Evolutionary conservation across 1,140 invertebrate species (phyloP).

Genomic region (Agrypnia vestita): DNA sequence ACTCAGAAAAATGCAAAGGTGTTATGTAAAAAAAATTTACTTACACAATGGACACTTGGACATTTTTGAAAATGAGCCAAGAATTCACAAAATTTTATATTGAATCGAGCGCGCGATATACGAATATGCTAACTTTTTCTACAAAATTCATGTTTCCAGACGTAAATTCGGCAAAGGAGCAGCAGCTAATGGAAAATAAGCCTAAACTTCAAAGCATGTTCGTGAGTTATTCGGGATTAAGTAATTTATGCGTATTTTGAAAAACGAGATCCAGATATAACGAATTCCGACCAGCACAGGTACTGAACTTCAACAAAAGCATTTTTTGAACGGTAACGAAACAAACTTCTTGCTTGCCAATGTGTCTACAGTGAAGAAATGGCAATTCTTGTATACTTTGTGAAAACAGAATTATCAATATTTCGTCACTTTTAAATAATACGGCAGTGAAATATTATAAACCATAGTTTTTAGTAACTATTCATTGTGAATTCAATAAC

Average conservation of each 20-base stretch:
- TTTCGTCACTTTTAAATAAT: too few relatives aligned
- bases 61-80: too few relatives aligned
- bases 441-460: too few relatives aligned
- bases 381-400: too few relatives aligned
- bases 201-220: conserved; percentile 17
- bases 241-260: conserved; percentile 49
- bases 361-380: not conserved
- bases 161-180: conserved; percentile 32
- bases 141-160: not conserved
- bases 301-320: conserved; percentile 32
- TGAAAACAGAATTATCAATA: too few relatives aligned
- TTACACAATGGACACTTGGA: too few relatives aligned
- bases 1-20: too few relatives aligned
- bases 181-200: not conserved
- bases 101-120: not conserved
- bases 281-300: conserved; percentile 25
- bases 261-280: conserved; percentile 38
- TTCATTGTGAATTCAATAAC: too few relatives aligned
- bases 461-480: too few relatives aligned
- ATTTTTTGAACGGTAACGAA: conserved; percentile 34
- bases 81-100: not conserved
- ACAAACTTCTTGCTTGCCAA: not conserved
- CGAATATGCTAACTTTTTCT: not conserved
- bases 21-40: too few relatives aligned
- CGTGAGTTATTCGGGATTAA: conserved; percentile 37